Evolutionary conservation across 2,113 vertebrate genomes (phyloP).

Genomic region (Tylochromis polylepis): DNA sequence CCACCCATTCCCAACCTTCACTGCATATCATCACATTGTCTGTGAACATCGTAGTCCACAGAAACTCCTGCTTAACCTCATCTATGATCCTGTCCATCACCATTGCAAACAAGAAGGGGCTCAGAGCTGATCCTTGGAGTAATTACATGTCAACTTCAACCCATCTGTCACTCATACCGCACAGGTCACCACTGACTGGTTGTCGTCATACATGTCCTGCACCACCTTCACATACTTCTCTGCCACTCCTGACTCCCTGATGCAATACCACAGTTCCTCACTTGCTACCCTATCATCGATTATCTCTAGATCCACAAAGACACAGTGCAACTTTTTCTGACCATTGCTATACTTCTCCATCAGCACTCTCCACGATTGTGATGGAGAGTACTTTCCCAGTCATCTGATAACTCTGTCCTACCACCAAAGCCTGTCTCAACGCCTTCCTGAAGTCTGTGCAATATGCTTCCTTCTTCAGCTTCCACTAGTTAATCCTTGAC

Average conservation of each 20-base stretch:
- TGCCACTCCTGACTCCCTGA: background rate
- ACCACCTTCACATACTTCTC: background rate
- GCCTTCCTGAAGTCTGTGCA: background rate
- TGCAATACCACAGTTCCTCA: background rate
- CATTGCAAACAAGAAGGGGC: background rate
- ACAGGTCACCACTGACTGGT: background rate
- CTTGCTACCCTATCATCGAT: background rate
- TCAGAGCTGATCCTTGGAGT: background rate
- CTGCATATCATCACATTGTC: background rate
- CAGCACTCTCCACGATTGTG: background rate
- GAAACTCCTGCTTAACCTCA: background rate
- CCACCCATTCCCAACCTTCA: background rate
- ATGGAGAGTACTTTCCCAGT: background rate
- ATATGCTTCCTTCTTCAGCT: background rate
- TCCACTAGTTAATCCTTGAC: background rate
- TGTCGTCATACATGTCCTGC: background rate
- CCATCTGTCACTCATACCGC: background rate
- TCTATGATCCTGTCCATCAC: background rate
- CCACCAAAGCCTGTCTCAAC: background rate
- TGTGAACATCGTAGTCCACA: background rate
- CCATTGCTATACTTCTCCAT: background rate
- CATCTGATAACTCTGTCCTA: background rate
- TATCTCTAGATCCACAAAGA: background rate
- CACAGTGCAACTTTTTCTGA: background rate
- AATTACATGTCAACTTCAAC: background rate